Percentiles rank a stretch among this genome's conserved stretches.
Conservation (phyloP, 1,140 invertebrate species). For the Elymnias hypermnestra region DNA sequence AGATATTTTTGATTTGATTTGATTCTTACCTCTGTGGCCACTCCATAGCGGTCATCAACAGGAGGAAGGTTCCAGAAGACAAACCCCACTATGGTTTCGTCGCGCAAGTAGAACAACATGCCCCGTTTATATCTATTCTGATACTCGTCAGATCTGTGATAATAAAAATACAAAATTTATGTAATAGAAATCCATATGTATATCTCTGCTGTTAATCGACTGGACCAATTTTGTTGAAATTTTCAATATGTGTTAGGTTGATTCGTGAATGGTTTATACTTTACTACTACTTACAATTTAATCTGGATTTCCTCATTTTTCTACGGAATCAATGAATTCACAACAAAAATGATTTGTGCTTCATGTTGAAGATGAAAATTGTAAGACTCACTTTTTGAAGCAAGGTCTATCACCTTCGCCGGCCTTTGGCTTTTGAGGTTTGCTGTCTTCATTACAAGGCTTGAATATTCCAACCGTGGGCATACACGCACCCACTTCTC, state of each 20-base stretch:
- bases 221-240: too few species aligned
- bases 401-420: constrained; percentile 29
- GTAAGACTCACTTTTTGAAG: constrained; percentile 37
- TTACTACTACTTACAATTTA: too few species aligned
- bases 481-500: constrained; percentile 60
- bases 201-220: too few species aligned
- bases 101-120: constrained; percentile 54
- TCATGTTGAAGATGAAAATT: background rate
- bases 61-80: constrained; percentile 61
- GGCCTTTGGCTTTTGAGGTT: constrained; percentile 4
- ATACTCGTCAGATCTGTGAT: constrained; percentile 34
- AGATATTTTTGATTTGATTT: too few species aligned
- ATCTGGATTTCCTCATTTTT: too few species aligned
- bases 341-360: too few species aligned
- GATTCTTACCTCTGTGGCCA: constrained; percentile 49
- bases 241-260: too few species aligned
- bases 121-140: constrained; percentile 50
- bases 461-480: constrained; percentile 53
- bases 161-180: background rate
- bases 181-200: too few species aligned
- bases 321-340: too few species aligned
- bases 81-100: constrained; percentile 56
- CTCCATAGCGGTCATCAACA: constrained; percentile 42
- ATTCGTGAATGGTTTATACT: too few species aligned
- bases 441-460: constrained; percentile 32